phyloP scores from a whole-genome alignment of 2,888 invertebrate species.

The Drosophila siamana region DNA sequence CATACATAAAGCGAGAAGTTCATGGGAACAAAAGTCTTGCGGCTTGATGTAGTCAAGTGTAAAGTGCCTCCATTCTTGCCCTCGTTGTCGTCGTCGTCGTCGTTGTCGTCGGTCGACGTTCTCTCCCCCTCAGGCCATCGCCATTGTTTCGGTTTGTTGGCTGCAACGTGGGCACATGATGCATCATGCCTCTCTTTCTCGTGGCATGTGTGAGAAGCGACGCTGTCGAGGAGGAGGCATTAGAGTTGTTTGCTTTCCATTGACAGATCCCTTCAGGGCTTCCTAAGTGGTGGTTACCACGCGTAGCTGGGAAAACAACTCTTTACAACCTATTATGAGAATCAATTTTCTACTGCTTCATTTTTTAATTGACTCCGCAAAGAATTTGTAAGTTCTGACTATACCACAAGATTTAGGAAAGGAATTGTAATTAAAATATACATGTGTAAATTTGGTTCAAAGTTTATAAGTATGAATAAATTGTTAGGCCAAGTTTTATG shows the following conservation, averaged over 20 bases:
- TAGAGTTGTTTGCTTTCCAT: conserved; percentile 21
- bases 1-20: conserved; percentile 57
- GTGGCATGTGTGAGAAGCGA: conserved; percentile 50
- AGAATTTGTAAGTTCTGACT: too few relatives aligned
- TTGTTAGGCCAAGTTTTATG: too few relatives aligned
- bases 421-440: too few relatives aligned
- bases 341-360: neutral
- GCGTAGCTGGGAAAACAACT: neutral
- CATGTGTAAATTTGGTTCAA: too few relatives aligned
- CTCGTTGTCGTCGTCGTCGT: neutral
- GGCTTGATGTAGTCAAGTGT: conserved; percentile 66
- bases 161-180: conserved; percentile 34
- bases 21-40: conserved; percentile 69
- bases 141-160: conserved; percentile 32
- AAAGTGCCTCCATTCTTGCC: conserved; percentile 34
- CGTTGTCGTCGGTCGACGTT: neutral
- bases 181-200: conserved; percentile 11
- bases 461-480: too few relatives aligned
- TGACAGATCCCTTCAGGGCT: conserved; percentile 16
- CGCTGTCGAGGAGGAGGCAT: conserved; percentile 12
- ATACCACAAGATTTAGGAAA: too few relatives aligned
- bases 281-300: conserved; percentile 7
- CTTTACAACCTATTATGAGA: neutral
- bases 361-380: neutral
- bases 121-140: neutral